Percentiles rank a stretch among this genome's conserved stretches.
Conservation (phyloP, 2,113 vertebrate species). For the Promerops cafer region DNA sequence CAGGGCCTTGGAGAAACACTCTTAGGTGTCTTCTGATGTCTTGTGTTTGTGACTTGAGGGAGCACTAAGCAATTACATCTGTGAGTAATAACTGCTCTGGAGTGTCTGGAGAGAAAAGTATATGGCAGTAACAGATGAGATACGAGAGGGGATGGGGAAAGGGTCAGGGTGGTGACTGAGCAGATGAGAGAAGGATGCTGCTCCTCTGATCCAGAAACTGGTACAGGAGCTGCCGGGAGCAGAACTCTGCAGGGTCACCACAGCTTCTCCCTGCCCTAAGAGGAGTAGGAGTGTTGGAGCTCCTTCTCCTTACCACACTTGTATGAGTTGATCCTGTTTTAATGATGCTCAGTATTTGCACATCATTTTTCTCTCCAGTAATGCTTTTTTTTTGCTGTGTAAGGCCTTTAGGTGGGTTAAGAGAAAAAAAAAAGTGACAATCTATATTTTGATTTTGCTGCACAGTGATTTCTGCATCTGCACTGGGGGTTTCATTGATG, state of each 20-base stretch:
- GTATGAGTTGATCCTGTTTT: not conserved
- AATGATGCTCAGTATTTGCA: not conserved
- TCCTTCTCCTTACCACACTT: not conserved
- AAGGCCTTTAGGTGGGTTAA: not conserved
- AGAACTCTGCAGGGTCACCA: not conserved
- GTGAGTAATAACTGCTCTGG: not conserved
- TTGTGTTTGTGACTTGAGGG: not conserved
- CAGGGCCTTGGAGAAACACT: not conserved
- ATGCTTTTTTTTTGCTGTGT: not conserved
- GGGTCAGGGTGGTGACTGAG: not conserved
- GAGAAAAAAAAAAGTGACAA: not conserved
- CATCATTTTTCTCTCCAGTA: not conserved
- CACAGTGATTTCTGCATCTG: not conserved
- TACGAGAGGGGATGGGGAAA: not conserved
- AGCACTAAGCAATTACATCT: not conserved
- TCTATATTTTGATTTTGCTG: not conserved
- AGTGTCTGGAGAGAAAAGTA: not conserved
- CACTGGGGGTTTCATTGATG: not conserved
- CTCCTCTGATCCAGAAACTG: not conserved
- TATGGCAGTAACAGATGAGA: not conserved
- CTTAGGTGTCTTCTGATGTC: not conserved
- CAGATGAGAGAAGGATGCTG: not conserved
- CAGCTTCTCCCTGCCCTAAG: not conserved
- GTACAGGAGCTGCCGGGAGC: not conserved
- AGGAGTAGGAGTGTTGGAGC: not conserved